A percentile compares a stretch with the other conserved stretches of the same genome.
phyloP scores from a whole-genome alignment of 2,797 vertebrate species.

The Columba guinea region DNA sequence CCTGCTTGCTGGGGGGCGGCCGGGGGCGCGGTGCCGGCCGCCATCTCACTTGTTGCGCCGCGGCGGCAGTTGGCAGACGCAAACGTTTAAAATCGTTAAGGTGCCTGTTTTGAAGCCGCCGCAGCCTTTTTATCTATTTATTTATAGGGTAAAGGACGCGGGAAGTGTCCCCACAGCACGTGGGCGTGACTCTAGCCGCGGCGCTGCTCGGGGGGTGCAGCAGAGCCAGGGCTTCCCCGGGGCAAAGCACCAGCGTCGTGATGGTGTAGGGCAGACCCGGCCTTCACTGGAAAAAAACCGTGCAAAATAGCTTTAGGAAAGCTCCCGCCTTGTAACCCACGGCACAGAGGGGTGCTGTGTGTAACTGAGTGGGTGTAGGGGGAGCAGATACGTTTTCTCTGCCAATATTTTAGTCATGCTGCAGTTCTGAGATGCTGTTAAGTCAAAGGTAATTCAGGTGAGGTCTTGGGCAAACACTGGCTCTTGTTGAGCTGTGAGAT shows the following conservation, averaged over 20 bases:
- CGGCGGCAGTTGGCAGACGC: background rate
- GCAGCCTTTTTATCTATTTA: too few species aligned
- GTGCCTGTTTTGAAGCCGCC: too few species aligned
- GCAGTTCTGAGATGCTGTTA: fast-evolving
- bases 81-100: background rate
- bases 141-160: too few species aligned
- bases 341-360: fast-evolving
- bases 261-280: fast-evolving
- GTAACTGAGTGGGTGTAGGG: fast-evolving
- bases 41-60: constrained; percentile 1
- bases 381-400: fast-evolving
- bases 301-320: fast-evolving
- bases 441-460: fast-evolving
- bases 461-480: background rate
- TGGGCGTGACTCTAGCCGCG: background rate
- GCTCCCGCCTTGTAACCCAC: fast-evolving
- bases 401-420: fast-evolving
- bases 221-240: background rate
- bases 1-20: background rate
- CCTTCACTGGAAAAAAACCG: fast-evolving
- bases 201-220: background rate
- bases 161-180: fast-evolving
- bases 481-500: background rate
- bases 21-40: background rate
- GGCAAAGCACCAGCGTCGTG: background rate